These are phyloP conservation scores for Megalops cyprinoides DNA, from an alignment of 2,797 vertebrate genomes.

Conservation along the genomic window DNA sequence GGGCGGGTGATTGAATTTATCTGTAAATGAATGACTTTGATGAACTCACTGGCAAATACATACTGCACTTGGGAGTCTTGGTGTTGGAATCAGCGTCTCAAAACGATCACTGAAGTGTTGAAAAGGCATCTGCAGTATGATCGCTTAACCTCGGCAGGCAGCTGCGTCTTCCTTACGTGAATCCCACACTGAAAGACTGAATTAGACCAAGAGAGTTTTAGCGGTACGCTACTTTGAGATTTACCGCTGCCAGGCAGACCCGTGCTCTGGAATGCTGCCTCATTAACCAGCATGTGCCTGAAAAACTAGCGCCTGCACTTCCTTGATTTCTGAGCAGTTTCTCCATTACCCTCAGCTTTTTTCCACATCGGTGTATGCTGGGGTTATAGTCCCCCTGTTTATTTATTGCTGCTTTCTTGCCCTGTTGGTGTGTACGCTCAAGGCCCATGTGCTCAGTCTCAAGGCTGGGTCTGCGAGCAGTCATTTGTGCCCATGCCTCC, in stretches of 20 bases:
- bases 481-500: background rate
- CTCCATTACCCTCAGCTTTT: background rate
- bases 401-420: background rate
- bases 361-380: background rate
- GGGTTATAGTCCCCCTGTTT: background rate
- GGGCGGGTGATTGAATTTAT: too few species aligned
- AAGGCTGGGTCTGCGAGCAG: background rate
- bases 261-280: background rate
- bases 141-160: conserved; percentile 12
- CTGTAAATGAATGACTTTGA: background rate
- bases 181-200: conserved; percentile 33
- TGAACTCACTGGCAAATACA: background rate
- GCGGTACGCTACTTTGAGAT: conserved; percentile 32
- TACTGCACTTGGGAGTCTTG: background rate
- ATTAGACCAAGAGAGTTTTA: conserved; percentile 35
- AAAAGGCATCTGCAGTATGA: background rate
- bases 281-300: conserved; percentile 27
- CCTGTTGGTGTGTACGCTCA: background rate
- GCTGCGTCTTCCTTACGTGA: conserved; percentile 23
- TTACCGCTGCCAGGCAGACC: conserved; percentile 37
- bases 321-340: background rate
- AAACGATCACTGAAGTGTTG: background rate
- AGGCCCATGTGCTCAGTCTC: background rate
- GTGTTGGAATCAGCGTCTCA: too few species aligned
- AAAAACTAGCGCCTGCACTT: background rate